Evolutionary conservation across 1,140 invertebrate genomes (phyloP).

Genomic region (Ceratina japonica): DNA sequence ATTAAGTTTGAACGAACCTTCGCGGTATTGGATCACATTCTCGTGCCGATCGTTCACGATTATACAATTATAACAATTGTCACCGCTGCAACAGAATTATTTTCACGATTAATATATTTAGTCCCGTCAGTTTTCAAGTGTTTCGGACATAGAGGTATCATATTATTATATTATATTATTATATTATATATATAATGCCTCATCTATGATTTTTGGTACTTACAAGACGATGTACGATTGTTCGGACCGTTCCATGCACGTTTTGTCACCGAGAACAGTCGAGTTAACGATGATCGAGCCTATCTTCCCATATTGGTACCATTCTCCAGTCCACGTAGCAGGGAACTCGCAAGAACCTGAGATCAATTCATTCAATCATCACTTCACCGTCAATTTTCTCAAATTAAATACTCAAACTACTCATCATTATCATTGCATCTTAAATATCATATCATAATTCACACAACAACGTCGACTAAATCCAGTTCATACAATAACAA

Average conservation of each 20-base stretch:
- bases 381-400: too few relatives aligned
- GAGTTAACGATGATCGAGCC: conserved; percentile 75
- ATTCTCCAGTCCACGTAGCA: conserved; percentile 78
- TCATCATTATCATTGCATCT: too few relatives aligned
- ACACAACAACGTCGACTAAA: too few relatives aligned
- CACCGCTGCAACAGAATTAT: conserved; percentile 54
- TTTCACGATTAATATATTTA: not conserved
- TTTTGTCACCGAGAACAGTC: conserved; percentile 76
- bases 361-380: conserved; percentile 43
- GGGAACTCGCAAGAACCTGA: conserved; percentile 79
- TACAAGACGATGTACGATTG: conserved; percentile 79
- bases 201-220: too few relatives aligned
- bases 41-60: conserved; percentile 83
- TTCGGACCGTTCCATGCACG: conserved; percentile 73
- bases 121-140: not conserved
- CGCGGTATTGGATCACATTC: conserved; percentile 85
- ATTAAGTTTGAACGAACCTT: too few relatives aligned
- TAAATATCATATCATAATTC: too few relatives aligned
- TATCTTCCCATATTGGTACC: conserved; percentile 79
- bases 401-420: too few relatives aligned
- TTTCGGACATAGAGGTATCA: too few relatives aligned
- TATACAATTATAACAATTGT: conserved; percentile 82
- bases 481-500: too few relatives aligned
- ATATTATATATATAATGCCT: too few relatives aligned
- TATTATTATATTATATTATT: too few relatives aligned